phyloP scores from a whole-genome alignment of 2,797 vertebrate genomes.

The Synanceia verrucosa region DNA sequence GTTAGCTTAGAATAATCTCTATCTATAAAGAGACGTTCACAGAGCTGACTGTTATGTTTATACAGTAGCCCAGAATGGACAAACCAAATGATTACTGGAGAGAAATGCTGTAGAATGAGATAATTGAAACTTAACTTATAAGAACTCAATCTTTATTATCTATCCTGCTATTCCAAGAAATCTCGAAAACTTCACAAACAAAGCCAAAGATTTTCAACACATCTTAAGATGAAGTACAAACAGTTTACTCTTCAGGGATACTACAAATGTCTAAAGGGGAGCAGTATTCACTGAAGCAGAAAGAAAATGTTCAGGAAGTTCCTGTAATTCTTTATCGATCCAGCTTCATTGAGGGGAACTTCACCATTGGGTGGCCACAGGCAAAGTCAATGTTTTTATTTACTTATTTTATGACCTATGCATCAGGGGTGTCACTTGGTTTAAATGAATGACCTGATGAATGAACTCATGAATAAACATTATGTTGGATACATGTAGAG shows the following conservation, averaged over 20 bases:
- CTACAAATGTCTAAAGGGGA: background rate
- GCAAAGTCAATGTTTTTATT: no score
- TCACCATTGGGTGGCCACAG: background rate
- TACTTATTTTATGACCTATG: no score
- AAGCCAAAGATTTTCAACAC: background rate
- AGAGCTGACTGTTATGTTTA: no score
- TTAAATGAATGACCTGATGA: no score
- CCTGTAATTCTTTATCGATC: background rate
- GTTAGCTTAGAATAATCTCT: no score
- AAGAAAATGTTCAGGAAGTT: background rate
- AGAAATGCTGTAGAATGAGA: constrained; percentile 7
- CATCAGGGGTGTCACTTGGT: no score
- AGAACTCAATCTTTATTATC: no score
- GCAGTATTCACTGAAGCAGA: background rate
- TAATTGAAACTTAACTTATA: background rate
- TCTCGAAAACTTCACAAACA: background rate
- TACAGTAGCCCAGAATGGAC: no score
- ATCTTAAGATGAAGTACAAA: background rate
- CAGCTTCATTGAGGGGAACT: background rate
- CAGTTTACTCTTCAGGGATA: background rate
- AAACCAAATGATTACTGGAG: no score
- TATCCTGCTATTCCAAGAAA: background rate
- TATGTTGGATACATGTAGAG: no score
- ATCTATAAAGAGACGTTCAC: no score
- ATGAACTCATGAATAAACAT: no score